These are phyloP conservation scores for Sciurus carolinensis DNA, from an alignment of 2,797 vertebrate genomes.

Conservation along the genomic window DNA sequence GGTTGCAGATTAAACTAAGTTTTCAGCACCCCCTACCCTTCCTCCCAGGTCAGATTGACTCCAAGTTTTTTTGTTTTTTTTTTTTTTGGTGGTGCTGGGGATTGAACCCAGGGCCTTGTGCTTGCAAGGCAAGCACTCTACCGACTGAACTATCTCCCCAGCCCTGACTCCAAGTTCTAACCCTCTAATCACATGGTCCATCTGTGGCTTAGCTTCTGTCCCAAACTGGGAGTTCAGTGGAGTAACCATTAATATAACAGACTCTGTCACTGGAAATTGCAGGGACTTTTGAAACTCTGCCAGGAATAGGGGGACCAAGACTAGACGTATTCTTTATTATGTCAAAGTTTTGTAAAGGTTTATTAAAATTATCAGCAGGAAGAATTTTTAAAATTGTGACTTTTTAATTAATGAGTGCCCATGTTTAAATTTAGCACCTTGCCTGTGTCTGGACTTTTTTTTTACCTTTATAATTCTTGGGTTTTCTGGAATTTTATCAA, in stretches of 20 bases:
- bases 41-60: no score
- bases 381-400: neutral
- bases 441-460: slow-evolving; percentile 83
- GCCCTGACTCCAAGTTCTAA: neutral
- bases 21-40: no score
- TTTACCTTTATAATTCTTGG: slow-evolving; percentile 75
- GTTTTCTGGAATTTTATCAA: slow-evolving; percentile 48
- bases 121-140: no score
- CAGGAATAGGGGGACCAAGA: neutral
- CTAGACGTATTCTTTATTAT: slow-evolving; percentile 7
- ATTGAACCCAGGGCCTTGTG: no score
- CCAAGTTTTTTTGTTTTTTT: no score
- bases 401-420: neutral
- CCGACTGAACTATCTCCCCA: neutral
- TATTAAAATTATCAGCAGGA: slow-evolving; percentile 38
- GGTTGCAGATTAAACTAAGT: neutral
- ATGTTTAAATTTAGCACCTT: slow-evolving; percentile 68
- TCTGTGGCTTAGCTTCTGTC: neutral
- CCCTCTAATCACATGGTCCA: neutral
- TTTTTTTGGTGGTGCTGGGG: no score
- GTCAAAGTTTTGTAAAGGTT: slow-evolving; percentile 17
- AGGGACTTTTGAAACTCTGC: slow-evolving; percentile 26
- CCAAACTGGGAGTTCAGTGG: neutral
- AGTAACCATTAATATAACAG: neutral
- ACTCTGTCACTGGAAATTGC: neutral